These are phyloP conservation scores for Pinctada fucata DNA, from an alignment of 2,888 invertebrate species.

Conservation along the genomic window DNA sequence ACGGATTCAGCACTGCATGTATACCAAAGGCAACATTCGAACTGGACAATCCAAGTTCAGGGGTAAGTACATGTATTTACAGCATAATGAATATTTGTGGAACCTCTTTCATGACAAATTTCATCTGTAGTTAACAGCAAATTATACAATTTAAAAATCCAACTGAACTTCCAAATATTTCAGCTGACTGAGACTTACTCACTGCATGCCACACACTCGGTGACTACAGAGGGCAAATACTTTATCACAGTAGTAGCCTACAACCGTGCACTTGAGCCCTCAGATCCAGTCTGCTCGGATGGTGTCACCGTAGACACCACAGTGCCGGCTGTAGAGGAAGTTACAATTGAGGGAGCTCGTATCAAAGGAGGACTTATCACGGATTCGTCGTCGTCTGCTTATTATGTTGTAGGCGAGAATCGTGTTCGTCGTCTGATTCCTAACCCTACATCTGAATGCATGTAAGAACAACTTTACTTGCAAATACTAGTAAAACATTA, in stretches of 20 bases:
- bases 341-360: constrained; percentile 46
- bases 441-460: constrained; percentile 37
- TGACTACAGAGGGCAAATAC: constrained; percentile 50
- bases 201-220: constrained; percentile 43
- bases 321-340: constrained; percentile 44
- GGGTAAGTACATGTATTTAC: no score
- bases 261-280: constrained; percentile 57
- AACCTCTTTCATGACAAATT: no score
- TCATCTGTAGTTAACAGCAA: no score
- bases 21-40: constrained; percentile 23
- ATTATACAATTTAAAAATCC: no score
- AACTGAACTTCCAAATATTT: neutral
- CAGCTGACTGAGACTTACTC: constrained; percentile 38
- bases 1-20: constrained; percentile 41
- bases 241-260: constrained; percentile 61
- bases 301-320: constrained; percentile 55
- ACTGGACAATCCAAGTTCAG: constrained; percentile 4
- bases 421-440: constrained; percentile 40
- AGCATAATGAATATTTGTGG: no score
- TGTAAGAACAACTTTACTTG: constrained; percentile 38
- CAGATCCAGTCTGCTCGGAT: constrained; percentile 62
- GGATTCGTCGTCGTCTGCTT: constrained; percentile 23
- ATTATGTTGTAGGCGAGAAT: constrained; percentile 46
- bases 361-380: constrained; percentile 51
- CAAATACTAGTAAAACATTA: neutral